Base-by-base conservation (phyloP, 2,113 vertebrate genomes). In the Electrona antarctica region DNA sequence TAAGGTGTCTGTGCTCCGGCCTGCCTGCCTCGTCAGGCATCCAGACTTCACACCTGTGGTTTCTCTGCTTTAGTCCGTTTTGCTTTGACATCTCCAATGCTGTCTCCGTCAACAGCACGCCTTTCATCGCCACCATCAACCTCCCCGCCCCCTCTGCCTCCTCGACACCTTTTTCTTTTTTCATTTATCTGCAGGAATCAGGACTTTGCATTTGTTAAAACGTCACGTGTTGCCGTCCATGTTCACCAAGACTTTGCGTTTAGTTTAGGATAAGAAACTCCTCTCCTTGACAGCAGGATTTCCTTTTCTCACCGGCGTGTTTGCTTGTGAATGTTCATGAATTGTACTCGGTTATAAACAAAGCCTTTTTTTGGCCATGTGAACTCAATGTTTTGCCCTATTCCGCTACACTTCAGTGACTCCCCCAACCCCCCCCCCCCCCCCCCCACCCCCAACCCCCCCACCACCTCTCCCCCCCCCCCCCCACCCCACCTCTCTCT, bases 11-110 rank as follows among this genome's bases (percentile, higher is more conserved):
- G 65, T 78, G 75, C 79, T 1, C 62, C 49, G 73, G 76, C 77
- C 83, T 85, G 77, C 74, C 79, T 73, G 63, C 15, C 29, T 49
- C 73, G 67, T 66, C 80, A 83, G 73, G 73, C 56, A 73, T 76
- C 60, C 69, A 77, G 58, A 63, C 75, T 69, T 80, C 85, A 90
- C 89, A 91, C 88, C 90, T 91, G 87, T 77, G 82, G 73, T 64
- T 77, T 71, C 78, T 71, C 58, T 48, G 61, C 78, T 84, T 8
- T 66, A 41, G 47, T 59, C 67, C 60, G 79, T 78, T 84, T 85
- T 89, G 84, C 83, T 89, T 88, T 91, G 87, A 90, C 89, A 87
- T 78, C 78, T 88, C 45, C 8, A 62, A 82, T 78, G 71, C 79
- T 55, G 73, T 75, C 65, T 88, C 84, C 70, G 64, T 85, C 88